Base-by-base conservation (phyloP, 2,888 invertebrate genomes). In the Thalpophila matura region DNA sequence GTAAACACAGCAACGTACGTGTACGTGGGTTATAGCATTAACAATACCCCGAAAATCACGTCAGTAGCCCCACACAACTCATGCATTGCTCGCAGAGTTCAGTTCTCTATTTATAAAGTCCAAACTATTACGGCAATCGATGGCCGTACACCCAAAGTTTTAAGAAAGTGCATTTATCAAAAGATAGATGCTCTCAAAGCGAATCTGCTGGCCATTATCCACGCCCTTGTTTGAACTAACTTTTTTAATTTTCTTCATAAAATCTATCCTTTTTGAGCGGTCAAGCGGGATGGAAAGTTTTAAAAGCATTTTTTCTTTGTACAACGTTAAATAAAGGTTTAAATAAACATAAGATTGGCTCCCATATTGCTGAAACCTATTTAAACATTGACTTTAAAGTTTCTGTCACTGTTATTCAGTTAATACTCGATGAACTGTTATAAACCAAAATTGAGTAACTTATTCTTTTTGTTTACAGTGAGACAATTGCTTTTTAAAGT, bases 191-290 rank as follows among this genome's bases (percentile, higher is more conserved):
- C 68, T 70, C 70, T 65, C 55, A 67, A 68, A 80, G 71, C 60
- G 61, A 71, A 74, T 78, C 61, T 74, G 54, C 63, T 71, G 76
- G 77, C 80, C 74, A 80, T 81, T 80, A 82, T 72, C 69, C 53
- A 29, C 77, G 49, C 72, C 88, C 84, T 83, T 89, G 86, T 89
- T 89, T 89, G 86, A 81, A 80, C 84, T 78, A 89, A 90, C 83
- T 89, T 89, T 90, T 90, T 90, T 89, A 89, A 90, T 90, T 87
- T 90, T 87, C 87, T 86, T 86, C 78, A 75, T 82, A 80, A 88
- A 85, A 85, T 82, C 80, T 83, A 84, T 86, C 81, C 82, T 81
- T 83, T 81, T 80, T 79, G 83, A 80, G 81, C 83, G 86, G 87
- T 89, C 86, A 87, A 87, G 85, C 71, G 76, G 73, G 79, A 79